Conservation (phyloP, 2,797 vertebrate species). For the Parambassis ranga region DNA sequence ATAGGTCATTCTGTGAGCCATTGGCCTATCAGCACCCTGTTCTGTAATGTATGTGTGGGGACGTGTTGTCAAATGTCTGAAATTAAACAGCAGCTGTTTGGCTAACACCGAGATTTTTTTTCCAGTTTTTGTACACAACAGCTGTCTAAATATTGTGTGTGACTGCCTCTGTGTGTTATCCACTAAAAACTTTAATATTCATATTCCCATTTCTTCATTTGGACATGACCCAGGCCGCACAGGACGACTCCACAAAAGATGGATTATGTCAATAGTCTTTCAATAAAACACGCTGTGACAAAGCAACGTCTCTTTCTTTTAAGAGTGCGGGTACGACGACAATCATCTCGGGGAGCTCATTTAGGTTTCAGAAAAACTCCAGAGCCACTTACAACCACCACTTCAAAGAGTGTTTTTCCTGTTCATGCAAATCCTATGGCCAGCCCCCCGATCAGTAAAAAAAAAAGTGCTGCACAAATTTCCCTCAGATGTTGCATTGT, state of each 20-base stretch:
- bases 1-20: too few species aligned
- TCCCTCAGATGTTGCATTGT: conserved; percentile 65
- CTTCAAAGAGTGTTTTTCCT: conserved; percentile 70
- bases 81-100: conserved; percentile 28
- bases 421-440: conserved; percentile 64
- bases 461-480: conserved; percentile 52
- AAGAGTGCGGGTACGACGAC: conserved; percentile 15
- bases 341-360: conserved; percentile 51
- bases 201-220: conserved; percentile 23
- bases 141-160: conserved; percentile 29
- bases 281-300: conserved; percentile 39
- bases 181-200: conserved; percentile 18
- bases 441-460: conserved; percentile 12
- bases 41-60: too few species aligned
- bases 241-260: conserved; percentile 34
- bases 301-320: conserved; percentile 46
- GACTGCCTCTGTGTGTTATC: not conserved
- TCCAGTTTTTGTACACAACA: not conserved
- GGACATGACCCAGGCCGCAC: conserved; percentile 18
- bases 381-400: conserved; percentile 44
- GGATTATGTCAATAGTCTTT: conserved; percentile 42
- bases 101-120: not conserved
- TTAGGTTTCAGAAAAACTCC: conserved; percentile 57
- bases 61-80: too few species aligned
- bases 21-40: too few species aligned